Percentiles rank a stretch among this genome's conserved stretches.
phyloP scores from a whole-genome alignment of 2,797 vertebrate species.

The Anguilla anguilla region DNA sequence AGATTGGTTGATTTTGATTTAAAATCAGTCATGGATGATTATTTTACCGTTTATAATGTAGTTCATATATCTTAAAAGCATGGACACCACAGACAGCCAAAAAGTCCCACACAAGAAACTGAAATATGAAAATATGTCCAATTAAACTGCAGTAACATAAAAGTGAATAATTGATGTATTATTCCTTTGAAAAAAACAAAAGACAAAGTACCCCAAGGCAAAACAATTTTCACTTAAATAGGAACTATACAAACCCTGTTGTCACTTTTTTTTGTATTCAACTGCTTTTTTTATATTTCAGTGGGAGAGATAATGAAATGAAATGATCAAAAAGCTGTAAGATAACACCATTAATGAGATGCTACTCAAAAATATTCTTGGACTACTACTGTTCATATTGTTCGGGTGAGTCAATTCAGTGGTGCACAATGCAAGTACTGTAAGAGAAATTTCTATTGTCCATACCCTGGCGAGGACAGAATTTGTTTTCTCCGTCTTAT shows the following conservation, averaged over 20 bases:
- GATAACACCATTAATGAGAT: background rate
- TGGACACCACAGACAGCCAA: background rate
- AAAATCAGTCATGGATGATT: background rate
- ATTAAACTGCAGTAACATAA: background rate
- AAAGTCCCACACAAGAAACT: background rate
- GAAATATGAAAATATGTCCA: background rate
- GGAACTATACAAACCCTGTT: background rate
- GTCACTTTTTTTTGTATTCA: background rate
- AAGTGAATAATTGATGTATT: background rate
- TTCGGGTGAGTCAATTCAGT: background rate
- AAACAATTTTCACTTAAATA: background rate
- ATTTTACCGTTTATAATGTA: background rate
- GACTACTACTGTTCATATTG: background rate
- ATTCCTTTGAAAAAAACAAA: background rate
- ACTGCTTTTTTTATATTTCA: background rate
- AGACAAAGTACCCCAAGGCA: background rate
- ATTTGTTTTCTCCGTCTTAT: background rate
- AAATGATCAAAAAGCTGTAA: background rate
- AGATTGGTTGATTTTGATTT: background rate
- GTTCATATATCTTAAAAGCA: background rate
- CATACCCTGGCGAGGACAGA: background rate
- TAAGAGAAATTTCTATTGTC: background rate
- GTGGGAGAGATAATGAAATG: background rate
- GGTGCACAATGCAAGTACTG: background rate
- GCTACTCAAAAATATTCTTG: background rate